phyloP scores from a whole-genome alignment of 1,140 invertebrate genomes.

The Bombus terrestris region DNA sequence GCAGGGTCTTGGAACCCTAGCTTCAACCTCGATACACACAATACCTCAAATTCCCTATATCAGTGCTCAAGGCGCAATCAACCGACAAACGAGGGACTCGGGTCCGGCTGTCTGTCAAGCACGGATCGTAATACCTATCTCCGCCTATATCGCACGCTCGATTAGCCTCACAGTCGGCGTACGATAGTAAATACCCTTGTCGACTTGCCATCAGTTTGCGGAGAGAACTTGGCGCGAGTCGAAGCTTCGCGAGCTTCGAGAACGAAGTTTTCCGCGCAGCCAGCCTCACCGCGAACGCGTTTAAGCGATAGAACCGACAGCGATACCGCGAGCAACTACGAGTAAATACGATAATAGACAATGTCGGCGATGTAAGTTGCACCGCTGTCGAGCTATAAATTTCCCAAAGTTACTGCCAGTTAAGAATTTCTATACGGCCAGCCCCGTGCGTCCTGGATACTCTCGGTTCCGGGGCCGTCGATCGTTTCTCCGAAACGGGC shows the following conservation, averaged over 20 bases:
- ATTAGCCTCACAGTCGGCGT: not conserved
- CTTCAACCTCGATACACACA: not conserved
- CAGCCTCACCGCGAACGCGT: not conserved
- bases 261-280: constrained; percentile 15
- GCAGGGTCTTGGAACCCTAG: not conserved
- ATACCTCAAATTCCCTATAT: constrained; percentile 1
- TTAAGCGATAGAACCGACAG: constrained; percentile 39
- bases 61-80: not conserved
- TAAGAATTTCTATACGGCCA: constrained; percentile 37
- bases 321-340: constrained; percentile 22
- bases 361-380: not conserved
- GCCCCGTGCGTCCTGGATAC: not conserved
- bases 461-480: not conserved
- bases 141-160: not conserved
- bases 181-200: not conserved
- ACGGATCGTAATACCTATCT: not conserved
- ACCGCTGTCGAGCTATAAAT: constrained; percentile 34
- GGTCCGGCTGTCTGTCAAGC: constrained; percentile 2
- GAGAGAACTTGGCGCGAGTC: not conserved
- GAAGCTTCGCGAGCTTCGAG: not conserved
- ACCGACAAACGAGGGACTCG: not conserved
- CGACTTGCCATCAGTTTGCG: not conserved
- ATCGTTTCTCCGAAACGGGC: not conserved
- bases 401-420: constrained; percentile 38
- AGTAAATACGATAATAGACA: constrained; percentile 57